phyloP scores from a whole-genome alignment of 2,113 vertebrate genomes.

The Gasterosteus aculeatus region DNA sequence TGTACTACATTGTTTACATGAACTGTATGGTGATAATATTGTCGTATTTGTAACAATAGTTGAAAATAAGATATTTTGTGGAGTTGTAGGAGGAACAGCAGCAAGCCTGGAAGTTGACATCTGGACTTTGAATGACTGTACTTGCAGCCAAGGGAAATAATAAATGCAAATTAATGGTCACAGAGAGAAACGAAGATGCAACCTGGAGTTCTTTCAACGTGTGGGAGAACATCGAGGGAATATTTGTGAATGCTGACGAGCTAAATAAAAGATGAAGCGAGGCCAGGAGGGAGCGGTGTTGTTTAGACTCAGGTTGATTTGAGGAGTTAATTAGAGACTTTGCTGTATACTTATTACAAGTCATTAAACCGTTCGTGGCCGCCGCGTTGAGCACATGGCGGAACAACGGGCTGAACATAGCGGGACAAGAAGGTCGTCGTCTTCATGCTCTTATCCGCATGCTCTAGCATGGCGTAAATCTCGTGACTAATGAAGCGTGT shows the following conservation, averaged over 20 bases:
- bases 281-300: constrained; percentile 6
- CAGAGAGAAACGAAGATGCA: background rate
- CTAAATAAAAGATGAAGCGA: constrained; percentile 59
- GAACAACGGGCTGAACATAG: background rate
- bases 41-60: background rate
- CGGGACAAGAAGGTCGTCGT: background rate
- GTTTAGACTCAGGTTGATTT: constrained; percentile 51
- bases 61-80: background rate
- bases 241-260: constrained; percentile 34
- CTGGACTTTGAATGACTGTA: background rate
- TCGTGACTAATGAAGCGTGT: constrained; percentile 39
- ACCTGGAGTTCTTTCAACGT: constrained; percentile 17
- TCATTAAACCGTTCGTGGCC: constrained; percentile 28
- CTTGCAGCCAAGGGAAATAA: background rate
- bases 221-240: constrained; percentile 12
- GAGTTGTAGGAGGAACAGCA: background rate
- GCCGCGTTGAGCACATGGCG: constrained; percentile 3
- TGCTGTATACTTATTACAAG: constrained; percentile 37
- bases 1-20: too few species aligned
- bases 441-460: background rate
- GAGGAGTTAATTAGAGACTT: constrained; percentile 56
- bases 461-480: too few species aligned
- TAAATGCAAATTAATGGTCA: constrained; percentile 35
- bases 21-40: background rate
- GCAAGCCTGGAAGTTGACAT: background rate